These are phyloP conservation scores for Paguma larvata DNA, from an alignment of 2,797 vertebrate genomes.

Conservation along the genomic window DNA sequence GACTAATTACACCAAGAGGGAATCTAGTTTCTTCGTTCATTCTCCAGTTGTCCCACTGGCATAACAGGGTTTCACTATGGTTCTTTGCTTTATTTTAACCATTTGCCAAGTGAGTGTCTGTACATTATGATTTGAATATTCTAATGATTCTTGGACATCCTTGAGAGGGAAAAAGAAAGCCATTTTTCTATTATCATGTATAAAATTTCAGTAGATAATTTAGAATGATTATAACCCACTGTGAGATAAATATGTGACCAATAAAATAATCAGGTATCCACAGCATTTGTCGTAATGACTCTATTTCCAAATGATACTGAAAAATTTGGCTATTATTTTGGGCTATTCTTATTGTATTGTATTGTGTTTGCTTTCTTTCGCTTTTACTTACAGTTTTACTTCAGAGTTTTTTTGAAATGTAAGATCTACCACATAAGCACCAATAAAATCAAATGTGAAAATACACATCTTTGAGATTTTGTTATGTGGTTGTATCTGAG, in stretches of 20 bases:
- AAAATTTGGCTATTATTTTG: slow-evolving; percentile 49
- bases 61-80: background rate
- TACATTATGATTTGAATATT: slow-evolving; percentile 42
- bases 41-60: background rate
- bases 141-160: background rate
- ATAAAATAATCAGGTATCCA: slow-evolving; percentile 31
- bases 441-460: slow-evolving; percentile 70
- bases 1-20: background rate
- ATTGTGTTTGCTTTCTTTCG: slow-evolving; percentile 29
- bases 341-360: slow-evolving; percentile 6
- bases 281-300: background rate
- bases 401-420: slow-evolving; percentile 68
- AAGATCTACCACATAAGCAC: slow-evolving; percentile 51
- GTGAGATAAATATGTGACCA: background rate
- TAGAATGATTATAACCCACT: slow-evolving; percentile 4
- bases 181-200: slow-evolving; percentile 40
- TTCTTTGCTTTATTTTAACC: slow-evolving; percentile 6
- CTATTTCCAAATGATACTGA: background rate
- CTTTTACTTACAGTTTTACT: slow-evolving; percentile 68
- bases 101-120: background rate
- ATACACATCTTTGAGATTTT: slow-evolving; percentile 62
- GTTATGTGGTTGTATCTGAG: slow-evolving; percentile 56
- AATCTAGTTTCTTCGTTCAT: background rate
- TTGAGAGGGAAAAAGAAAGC: background rate
- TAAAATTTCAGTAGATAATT: slow-evolving; percentile 27